Base-by-base conservation (phyloP, 2,888 invertebrate species). In the Homarus gammarus region DNA sequence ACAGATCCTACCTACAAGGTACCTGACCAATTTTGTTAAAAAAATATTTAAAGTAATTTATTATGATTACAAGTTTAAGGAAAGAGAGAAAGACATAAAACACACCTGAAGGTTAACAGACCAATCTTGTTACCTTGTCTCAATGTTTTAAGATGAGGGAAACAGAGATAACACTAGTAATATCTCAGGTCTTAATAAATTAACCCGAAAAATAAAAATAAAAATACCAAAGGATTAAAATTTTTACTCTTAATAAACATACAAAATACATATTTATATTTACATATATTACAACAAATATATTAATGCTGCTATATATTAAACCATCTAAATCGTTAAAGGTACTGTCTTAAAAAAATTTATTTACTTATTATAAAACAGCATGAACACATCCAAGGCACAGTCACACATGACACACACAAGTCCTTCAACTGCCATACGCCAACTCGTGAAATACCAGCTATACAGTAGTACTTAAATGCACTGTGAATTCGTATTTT, bases 251-350 rank as follows among this genome's bases (percentile, higher is more conserved):
- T 49, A 75, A 75, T 75, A 40, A 49, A 44, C 75, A 75, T 75
- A 75, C 44, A 75, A 75, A 75, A 75, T 75, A 75, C 75, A 44
- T 75, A 75, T 75, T 75, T 75, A 75, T 75, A 75, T 75, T 75
- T 75, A 75, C 75, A 75, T 75, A 75, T 75, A 75, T 75, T 75
- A 75, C 75, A 75, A 75, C 44, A 75, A 75, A 75, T 44, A 75
- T 40, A 40, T 44, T 10, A 75, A n/a, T 33, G 31, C 44, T 27
- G 31, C 31, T 75, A 64, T 27, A 64, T 64, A 64, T 27, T 64
- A 56, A 3, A 56, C 22, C n/a, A 27, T 64, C 27, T 64, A 64
- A 64, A 27, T 27, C 64, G 27, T 64, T 27, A 64, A 64, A 44
- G 6, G 44, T 56, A 56, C 22, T 64, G 64, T 64, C 56, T 18